Evolutionary conservation across 2,888 invertebrate species (phyloP).

Genomic region (Drosophila merina): DNA sequence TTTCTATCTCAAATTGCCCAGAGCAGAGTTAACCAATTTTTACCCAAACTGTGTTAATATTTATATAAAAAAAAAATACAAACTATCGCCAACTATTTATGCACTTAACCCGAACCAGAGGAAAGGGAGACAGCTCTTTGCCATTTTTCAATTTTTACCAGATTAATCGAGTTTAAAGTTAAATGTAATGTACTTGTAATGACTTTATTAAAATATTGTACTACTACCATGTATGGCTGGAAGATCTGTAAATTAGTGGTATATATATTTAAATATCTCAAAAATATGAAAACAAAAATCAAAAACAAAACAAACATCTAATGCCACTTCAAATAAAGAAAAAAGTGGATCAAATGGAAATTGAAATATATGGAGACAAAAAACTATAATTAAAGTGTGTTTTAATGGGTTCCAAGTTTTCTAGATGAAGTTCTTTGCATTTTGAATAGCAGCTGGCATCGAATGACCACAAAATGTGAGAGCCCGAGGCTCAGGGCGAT

Average conservation of each 20-base stretch:
- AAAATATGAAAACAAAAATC: constrained; percentile 29
- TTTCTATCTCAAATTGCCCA: constrained; percentile 35
- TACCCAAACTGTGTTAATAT: constrained; percentile 72
- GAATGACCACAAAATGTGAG: constrained; percentile 17
- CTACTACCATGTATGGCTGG: constrained; percentile 53
- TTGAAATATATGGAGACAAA: constrained; percentile 58
- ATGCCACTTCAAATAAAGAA: constrained; percentile 23
- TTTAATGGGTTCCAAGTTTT: not conserved
- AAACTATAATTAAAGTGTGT: constrained; percentile 24
- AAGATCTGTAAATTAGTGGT: constrained; percentile 68
- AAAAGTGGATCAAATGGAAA: constrained; percentile 53
- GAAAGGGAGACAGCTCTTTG: constrained; percentile 41
- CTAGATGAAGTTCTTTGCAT: constrained; percentile 5
- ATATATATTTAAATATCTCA: constrained; percentile 50
- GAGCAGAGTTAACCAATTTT: constrained; percentile 44
- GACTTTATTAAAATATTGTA: constrained; percentile 35
- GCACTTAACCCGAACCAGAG: constrained; percentile 35
- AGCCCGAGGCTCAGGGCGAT: not conserved
- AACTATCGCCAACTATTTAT: constrained; percentile 35
- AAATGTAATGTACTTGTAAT: constrained; percentile 50
- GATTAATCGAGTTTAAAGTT: constrained; percentile 50
- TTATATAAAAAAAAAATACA: constrained; percentile 54
- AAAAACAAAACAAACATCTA: constrained; percentile 47
- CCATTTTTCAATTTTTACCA: constrained; percentile 57
- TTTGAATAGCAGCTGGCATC: constrained; percentile 17